Percentiles rank a stretch among this genome's conserved stretches.
These are phyloP conservation scores for Drosophila planitibia DNA, from an alignment of 2,888 invertebrate genomes.

Conservation along the genomic window DNA sequence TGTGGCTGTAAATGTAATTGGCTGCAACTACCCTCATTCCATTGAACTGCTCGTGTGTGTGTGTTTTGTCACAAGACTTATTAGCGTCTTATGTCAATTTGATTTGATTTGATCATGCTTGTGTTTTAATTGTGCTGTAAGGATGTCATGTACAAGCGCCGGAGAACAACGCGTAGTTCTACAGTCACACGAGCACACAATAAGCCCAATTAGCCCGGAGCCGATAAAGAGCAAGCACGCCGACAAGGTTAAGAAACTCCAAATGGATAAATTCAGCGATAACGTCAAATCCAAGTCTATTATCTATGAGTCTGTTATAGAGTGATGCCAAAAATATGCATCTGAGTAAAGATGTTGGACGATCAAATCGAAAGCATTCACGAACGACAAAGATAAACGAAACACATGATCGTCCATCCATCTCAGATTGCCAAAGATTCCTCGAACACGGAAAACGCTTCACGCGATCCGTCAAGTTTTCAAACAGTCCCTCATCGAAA, in stretches of 20 bases:
- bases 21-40: neutral
- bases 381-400: neutral
- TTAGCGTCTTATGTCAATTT: conserved; percentile 18
- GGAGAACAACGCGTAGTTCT: neutral
- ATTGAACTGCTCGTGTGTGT: conserved; percentile 9
- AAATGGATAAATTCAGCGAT: neutral
- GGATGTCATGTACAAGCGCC: neutral
- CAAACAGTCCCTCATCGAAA: conserved; percentile 12
- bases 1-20: conserved; percentile 5
- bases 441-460: neutral
- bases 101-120: neutral
- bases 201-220: neutral
- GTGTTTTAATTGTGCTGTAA: neutral
- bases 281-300: neutral
- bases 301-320: neutral
- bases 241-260: neutral
- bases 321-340: neutral
- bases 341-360: neutral
- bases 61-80: conserved; percentile 6
- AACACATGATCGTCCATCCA: conserved; percentile 49
- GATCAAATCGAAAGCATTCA: neutral
- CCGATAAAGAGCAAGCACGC: conserved; percentile 20
- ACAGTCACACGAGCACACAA: conserved; percentile 21
- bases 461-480: neutral
- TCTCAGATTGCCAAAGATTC: conserved; percentile 28